phyloP scores from a whole-genome alignment of 1,140 invertebrate species.

The Neotoxoptera formosana region DNA sequence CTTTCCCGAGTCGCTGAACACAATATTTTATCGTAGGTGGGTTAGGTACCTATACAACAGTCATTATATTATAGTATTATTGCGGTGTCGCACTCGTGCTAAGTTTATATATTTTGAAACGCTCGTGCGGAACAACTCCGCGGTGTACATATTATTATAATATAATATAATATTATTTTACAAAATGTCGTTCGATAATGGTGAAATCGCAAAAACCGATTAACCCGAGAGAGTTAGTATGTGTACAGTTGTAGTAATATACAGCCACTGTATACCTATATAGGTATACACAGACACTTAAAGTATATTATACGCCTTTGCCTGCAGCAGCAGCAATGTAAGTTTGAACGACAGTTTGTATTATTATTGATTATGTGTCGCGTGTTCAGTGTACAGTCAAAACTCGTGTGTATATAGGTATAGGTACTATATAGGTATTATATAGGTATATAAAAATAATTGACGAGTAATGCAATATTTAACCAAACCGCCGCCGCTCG shows the following conservation, averaged over 20 bases:
- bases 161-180: not conserved
- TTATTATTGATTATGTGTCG: slow-evolving; percentile 46
- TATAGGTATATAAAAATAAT: not conserved
- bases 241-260: not conserved
- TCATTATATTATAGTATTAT: not conserved
- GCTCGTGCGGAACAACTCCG: not conserved
- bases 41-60: no score
- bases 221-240: not conserved
- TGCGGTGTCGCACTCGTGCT: not conserved
- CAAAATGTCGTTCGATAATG: not conserved
- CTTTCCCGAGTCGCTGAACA: not conserved
- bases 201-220: not conserved
- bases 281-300: not conserved
- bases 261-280: no score
- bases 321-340: not conserved
- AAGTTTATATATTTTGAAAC: not conserved
- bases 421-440: no score
- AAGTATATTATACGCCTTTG: not conserved
- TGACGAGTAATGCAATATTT: slow-evolving; percentile 24
- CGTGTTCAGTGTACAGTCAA: not conserved
- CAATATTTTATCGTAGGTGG: not conserved
- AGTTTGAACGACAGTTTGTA: slow-evolving; percentile 31
- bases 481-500: slow-evolving; percentile 12
- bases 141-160: not conserved
- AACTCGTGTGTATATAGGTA: not conserved